Evolutionary conservation across 2,113 vertebrate species (phyloP).

Genomic region (Tachycineta bicolor): DNA sequence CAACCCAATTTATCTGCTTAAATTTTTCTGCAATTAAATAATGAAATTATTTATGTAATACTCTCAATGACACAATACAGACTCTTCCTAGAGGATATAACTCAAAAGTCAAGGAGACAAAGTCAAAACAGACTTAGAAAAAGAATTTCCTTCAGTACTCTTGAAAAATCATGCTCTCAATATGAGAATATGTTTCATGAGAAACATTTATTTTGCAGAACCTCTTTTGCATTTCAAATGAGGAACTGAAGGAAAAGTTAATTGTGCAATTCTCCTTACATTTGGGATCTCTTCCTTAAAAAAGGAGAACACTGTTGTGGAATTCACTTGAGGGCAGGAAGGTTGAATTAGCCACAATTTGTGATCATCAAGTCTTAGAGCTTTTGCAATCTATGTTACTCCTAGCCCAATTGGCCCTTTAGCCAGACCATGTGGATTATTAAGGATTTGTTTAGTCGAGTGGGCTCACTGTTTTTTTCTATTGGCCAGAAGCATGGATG

Average conservation of each 20-base stretch:
- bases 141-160: neutral
- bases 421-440: neutral
- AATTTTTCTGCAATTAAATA: neutral
- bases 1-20: neutral
- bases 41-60: neutral
- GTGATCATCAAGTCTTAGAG: neutral
- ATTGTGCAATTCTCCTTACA: neutral
- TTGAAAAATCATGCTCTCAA: neutral
- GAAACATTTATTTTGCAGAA: neutral
- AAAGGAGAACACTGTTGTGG: neutral
- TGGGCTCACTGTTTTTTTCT: neutral
- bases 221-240: neutral
- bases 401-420: neutral
- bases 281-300: neutral
- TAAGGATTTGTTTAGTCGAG: neutral
- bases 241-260: neutral
- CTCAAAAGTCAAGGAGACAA: neutral
- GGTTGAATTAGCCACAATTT: neutral
- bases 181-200: neutral
- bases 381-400: neutral
- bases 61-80: neutral
- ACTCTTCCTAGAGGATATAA: neutral
- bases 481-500: neutral
- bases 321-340: neutral
- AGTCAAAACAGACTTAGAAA: neutral